A percentile compares a stretch with the other conserved stretches of the same genome.
These are phyloP conservation scores for Aramus guarauna DNA, from an alignment of 2,113 vertebrate genomes.

Conservation along the genomic window DNA sequence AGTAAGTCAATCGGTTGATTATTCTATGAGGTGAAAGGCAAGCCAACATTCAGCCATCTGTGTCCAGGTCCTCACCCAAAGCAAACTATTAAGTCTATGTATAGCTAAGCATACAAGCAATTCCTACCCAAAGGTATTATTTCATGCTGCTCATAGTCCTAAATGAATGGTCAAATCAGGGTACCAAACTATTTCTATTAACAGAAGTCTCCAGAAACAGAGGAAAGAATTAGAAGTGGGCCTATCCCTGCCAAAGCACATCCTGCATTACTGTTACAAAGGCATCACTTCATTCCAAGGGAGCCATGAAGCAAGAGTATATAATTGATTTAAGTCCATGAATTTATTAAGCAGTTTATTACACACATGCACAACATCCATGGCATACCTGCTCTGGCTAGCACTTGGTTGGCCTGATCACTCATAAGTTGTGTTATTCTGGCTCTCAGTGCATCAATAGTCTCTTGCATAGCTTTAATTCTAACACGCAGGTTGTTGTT, in stretches of 20 bases:
- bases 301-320: not conserved
- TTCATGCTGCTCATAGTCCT: not conserved
- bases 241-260: not conserved
- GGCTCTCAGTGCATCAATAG: conserved; percentile 84
- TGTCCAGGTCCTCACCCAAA: not conserved
- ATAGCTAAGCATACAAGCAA: not conserved
- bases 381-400: conserved; percentile 85
- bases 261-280: not conserved
- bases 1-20: not conserved
- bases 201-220: not conserved
- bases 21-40: not conserved
- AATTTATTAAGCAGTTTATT: not conserved
- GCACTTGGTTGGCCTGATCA: conserved; percentile 88
- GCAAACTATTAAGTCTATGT: not conserved
- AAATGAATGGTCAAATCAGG: not conserved
- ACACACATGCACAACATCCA: not conserved
- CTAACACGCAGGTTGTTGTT: conserved; percentile 93
- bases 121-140: not conserved
- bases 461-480: conserved; percentile 99
- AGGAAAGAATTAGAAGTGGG: not conserved
- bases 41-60: not conserved
- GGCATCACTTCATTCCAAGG: not conserved
- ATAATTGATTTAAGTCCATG: not conserved
- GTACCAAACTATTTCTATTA: not conserved
- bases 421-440: conserved; percentile 89